Evolutionary conservation across 2,888 invertebrate genomes (phyloP).

Genomic region (Nymphalis polychloros): DNA sequence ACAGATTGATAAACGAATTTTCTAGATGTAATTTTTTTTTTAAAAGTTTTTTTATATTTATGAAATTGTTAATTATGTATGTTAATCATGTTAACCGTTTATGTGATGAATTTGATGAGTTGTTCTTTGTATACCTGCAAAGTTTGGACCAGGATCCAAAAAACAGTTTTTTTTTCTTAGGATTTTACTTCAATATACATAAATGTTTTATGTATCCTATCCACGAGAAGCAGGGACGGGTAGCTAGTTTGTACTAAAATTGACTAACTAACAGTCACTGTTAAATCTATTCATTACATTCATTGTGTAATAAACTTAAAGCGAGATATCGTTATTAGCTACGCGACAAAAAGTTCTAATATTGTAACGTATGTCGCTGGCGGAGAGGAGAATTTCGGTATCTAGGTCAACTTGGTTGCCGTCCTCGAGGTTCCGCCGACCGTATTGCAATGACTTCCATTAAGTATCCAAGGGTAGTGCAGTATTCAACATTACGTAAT

Average conservation of each 20-base stretch:
- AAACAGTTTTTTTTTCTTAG: too few species aligned
- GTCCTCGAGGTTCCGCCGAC: constrained; percentile 17
- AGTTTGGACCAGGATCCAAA: too few species aligned
- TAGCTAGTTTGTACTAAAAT: too few species aligned
- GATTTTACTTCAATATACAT: too few species aligned
- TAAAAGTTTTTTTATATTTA: neutral
- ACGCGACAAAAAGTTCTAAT: constrained; percentile 12
- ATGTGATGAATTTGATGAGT: too few species aligned
- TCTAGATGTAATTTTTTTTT: neutral
- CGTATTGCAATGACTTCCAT: constrained; percentile 7
- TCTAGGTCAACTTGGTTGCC: constrained; percentile 27
- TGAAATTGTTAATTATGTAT: neutral
- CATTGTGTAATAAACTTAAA: neutral
- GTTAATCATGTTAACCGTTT: neutral
- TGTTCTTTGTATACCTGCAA: too few species aligned
- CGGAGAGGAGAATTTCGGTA: constrained; percentile 24
- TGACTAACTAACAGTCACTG: too few species aligned
- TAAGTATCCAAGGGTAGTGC: constrained; percentile 2
- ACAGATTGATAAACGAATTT: too few species aligned
- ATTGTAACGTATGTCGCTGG: constrained; percentile 18
- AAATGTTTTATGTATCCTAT: too few species aligned
- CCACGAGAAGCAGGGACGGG: too few species aligned
- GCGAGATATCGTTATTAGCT: neutral
- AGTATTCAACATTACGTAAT: constrained; percentile 6
- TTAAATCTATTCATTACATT: too few species aligned